These are phyloP conservation scores for Gymnocheta viridis DNA, from an alignment of 2,888 invertebrate genomes.

Conservation along the genomic window DNA sequence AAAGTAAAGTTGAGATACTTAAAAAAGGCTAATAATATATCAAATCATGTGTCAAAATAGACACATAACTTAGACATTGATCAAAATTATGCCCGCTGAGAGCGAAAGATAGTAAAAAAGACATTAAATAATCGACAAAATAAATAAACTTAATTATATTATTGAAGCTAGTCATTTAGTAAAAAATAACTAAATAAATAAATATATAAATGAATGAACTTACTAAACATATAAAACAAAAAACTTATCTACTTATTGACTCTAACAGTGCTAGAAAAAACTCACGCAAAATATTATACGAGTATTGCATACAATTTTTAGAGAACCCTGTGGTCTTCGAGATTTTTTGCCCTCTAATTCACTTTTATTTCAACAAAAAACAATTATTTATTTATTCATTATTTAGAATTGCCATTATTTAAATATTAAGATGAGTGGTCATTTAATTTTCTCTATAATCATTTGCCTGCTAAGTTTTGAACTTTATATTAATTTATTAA, in stretches of 20 bases:
- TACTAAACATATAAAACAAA: not conserved
- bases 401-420: not conserved
- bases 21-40: conserved; percentile 65
- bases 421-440: not conserved
- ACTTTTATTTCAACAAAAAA: not conserved
- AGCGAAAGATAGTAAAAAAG: conserved; percentile 57
- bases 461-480: conserved; percentile 23
- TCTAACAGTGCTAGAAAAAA: not conserved
- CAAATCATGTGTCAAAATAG: conserved; percentile 70
- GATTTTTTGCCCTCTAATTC: no score
- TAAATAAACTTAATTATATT: conserved; percentile 67
- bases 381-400: not conserved
- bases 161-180: conserved; percentile 52
- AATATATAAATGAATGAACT: not conserved
- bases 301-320: not conserved
- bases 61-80: conserved; percentile 70
- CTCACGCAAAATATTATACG: not conserved
- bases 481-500: conserved; percentile 30
- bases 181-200: not conserved
- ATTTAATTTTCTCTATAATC: not conserved
- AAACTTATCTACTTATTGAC: conserved; percentile 7
- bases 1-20: conserved; percentile 24
- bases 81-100: conserved; percentile 70
- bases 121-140: conserved; percentile 68
- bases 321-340: no score